Evolutionary conservation across 2,888 invertebrate genomes (phyloP).

Genomic region (Andricus quercusramuli): DNA sequence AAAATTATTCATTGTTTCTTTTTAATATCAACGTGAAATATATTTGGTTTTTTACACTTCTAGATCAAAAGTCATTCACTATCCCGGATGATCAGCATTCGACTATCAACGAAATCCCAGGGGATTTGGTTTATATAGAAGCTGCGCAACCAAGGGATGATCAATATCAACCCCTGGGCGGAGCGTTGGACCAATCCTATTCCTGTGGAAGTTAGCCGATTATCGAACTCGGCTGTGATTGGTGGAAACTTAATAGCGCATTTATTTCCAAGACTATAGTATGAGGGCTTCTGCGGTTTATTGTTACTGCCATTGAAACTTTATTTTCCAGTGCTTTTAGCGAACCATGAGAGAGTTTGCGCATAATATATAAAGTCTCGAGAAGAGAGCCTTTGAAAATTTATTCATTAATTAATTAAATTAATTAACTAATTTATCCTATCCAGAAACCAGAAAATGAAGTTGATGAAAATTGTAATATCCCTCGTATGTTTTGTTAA

Average conservation of each 20-base stretch:
- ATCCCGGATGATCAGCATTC: conserved; percentile 41
- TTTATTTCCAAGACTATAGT: conserved; percentile 56
- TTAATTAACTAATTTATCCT: not conserved
- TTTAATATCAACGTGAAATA: not conserved
- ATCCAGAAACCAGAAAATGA: not conserved
- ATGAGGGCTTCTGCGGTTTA: conserved; percentile 67
- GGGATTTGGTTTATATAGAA: conserved; percentile 70
- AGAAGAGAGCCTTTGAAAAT: not conserved
- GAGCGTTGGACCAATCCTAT: conserved; percentile 66
- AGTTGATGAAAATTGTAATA: no score
- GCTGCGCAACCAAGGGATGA: conserved; percentile 61
- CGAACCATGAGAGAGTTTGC: not conserved
- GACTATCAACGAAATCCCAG: conserved; percentile 60
- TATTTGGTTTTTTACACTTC: not conserved
- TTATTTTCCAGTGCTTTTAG: conserved; percentile 57
- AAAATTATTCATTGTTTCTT: not conserved
- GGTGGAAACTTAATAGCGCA: conserved; percentile 63
- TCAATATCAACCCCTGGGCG: conserved; percentile 76
- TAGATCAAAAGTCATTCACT: not conserved
- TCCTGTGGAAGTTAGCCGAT: conserved; percentile 55
- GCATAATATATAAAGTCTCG: not conserved
- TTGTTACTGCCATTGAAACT: conserved; percentile 70
- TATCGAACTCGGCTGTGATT: conserved; percentile 56
- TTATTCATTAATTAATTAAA: not conserved
- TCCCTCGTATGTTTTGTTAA: no score